These are phyloP conservation scores for Melanotaenia duboulayi DNA, from an alignment of 2,113 vertebrate species.

Conservation along the genomic window DNA sequence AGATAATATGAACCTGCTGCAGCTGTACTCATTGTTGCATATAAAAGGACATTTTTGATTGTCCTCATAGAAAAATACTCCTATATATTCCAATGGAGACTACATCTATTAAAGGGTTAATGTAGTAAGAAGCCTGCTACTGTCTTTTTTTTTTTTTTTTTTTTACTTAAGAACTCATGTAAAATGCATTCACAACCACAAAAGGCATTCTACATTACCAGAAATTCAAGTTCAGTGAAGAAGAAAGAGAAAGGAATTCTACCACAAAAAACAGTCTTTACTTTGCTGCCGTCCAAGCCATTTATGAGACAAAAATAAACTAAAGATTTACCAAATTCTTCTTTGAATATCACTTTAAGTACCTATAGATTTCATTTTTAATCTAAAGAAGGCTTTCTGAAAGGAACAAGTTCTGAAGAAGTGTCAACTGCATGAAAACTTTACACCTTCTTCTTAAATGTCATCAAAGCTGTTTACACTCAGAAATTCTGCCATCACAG, in stretches of 20 bases:
- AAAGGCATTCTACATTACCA: slow-evolving; percentile 2
- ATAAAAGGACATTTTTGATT: slow-evolving; percentile 25
- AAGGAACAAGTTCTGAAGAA: no score
- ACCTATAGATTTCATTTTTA: no score
- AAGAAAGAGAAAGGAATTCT: slow-evolving; percentile 4
- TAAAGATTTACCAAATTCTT: not conserved
- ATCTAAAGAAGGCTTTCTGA: no score
- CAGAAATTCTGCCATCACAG: no score
- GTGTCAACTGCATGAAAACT: no score
- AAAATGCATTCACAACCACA: slow-evolving; percentile 30
- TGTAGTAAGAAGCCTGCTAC: slow-evolving; percentile 2
- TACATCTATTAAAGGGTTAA: slow-evolving; percentile 12
- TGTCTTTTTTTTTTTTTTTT: no score
- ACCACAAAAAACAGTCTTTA: slow-evolving; percentile 6
- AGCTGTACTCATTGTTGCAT: slow-evolving; percentile 53
- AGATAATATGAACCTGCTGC: slow-evolving; percentile 48
- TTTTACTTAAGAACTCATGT: slow-evolving; percentile 28
- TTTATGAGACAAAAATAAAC: no score
- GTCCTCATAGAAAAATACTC: slow-evolving; percentile 23
- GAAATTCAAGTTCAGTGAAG: slow-evolving; percentile 25
- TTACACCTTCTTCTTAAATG: no score
- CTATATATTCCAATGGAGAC: slow-evolving; percentile 27
- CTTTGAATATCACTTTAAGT: no score
- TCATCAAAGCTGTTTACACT: no score
- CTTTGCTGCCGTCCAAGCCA: no score